phyloP scores from a whole-genome alignment of 2,888 invertebrate genomes.

The Alloscopus bannaensis region DNA sequence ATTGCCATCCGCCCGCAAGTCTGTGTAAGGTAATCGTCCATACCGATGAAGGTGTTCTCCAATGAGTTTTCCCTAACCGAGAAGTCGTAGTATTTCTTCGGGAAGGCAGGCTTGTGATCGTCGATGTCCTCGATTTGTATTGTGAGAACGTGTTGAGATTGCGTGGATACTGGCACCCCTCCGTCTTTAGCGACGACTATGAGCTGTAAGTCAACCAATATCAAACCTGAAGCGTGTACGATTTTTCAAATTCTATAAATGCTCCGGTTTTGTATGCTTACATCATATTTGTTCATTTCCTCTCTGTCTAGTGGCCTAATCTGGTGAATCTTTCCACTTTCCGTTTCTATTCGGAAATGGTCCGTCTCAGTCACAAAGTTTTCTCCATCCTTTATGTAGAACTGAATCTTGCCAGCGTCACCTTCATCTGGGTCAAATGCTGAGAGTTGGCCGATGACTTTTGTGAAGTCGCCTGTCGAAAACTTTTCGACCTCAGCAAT shows the following conservation, averaged over 20 bases:
- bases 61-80: slow-evolving; percentile 70
- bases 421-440: slow-evolving; percentile 72
- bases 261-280: slow-evolving; percentile 73
- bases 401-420: slow-evolving; percentile 69
- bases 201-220: slow-evolving; percentile 73
- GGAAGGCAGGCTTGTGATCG: slow-evolving; percentile 74
- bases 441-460: slow-evolving; percentile 67
- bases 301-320: slow-evolving; percentile 71
- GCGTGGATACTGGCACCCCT: slow-evolving; percentile 74
- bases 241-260: not conserved
- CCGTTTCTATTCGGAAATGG: slow-evolving; percentile 68
- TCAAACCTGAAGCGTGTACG: not conserved
- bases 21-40: not conserved
- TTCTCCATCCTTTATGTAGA: slow-evolving; percentile 70
- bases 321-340: slow-evolving; percentile 68
- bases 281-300: slow-evolving; percentile 81
- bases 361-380: slow-evolving; percentile 70
- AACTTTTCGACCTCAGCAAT: slow-evolving; percentile 54
- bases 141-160: slow-evolving; percentile 74
- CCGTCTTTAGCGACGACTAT: slow-evolving; percentile 74
- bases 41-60: slow-evolving; percentile 69
- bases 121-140: slow-evolving; percentile 74
- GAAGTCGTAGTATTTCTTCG: slow-evolving; percentile 62
- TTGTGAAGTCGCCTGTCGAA: slow-evolving; percentile 53
- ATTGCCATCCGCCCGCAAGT: not conserved